Base-by-base conservation (phyloP, 2,888 invertebrate genomes). In the Abrostola triplasia region DNA sequence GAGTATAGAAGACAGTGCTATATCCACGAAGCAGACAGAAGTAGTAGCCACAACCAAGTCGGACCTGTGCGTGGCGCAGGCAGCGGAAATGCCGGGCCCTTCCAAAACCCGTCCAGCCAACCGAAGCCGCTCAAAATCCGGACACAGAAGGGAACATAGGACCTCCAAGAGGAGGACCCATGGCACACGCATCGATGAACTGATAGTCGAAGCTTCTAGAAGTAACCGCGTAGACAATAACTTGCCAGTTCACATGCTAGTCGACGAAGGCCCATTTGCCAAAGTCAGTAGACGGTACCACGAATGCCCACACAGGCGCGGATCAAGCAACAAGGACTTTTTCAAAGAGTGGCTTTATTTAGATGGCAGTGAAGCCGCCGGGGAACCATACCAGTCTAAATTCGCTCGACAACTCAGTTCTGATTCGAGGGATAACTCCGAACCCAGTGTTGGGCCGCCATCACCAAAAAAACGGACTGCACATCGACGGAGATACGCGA, bases 1-100 rank as follows among this genome's bases (percentile, higher is more conserved):
- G 72, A 97, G 97, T 79, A 97, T 97, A 85, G 97, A 97, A 72
- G 96, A 96, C 73, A 92, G 95, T 62, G 94, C 95, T 36, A 92
- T 94, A 50, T 94, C 95, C 36, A 78, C 91, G 2, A 95, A 95
- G 73, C 90, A 91, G 51, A 77, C 88, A 5, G 92, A 92, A 52
- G 80, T 86, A 5, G 86, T 87, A 4, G 89, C 92, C 41, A 86
- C 84, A 10, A 92, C 90, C 13, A 92, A 90, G 79, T 90, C 89
- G 35, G 94, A 92, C 84, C 88, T 90, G 66, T 95, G 91, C 79
- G 91, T 90, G 10, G 86, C 84, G 0, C 88, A 91, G 68, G 70
- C 87, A 38, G 44, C 85, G 36, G 90, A 90, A 40, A 73, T 79
- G 36, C 87, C 90, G 12, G 90, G 90, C 40, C 85, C 92, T 37